These are phyloP conservation scores for Onychomys leucogaster DNA, from an alignment of 2,797 vertebrate species.

Conservation along the genomic window DNA sequence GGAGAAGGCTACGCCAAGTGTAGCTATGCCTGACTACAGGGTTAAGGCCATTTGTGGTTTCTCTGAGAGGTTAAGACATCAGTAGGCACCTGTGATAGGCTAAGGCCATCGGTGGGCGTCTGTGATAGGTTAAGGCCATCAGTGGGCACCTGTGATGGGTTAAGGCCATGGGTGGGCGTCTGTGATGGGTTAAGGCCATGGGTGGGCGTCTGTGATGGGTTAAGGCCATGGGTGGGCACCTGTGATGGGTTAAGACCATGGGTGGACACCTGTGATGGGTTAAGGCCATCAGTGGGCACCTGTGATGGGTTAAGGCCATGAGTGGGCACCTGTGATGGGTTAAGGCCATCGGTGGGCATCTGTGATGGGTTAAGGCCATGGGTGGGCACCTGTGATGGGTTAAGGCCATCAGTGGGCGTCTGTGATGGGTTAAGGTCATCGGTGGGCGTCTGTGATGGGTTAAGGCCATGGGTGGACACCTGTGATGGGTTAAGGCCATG, in stretches of 20 bases:
- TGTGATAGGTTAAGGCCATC: neutral
- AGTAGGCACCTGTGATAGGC: neutral
- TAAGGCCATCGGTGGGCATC: neutral
- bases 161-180: too few relatives aligned
- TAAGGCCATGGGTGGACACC: neutral
- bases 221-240: too few relatives aligned
- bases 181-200: too few relatives aligned
- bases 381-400: too few relatives aligned
- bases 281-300: neutral
- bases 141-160: neutral
- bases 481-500: neutral
- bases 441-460: neutral
- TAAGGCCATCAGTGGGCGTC: neutral
- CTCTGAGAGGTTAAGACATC: too few relatives aligned
- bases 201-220: neutral
- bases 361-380: neutral
- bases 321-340: neutral
- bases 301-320: neutral
- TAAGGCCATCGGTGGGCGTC: neutral
- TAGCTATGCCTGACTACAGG: neutral
- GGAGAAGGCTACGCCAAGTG: neutral
- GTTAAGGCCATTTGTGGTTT: neutral
- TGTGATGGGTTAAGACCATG: too few relatives aligned
- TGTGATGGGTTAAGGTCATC: neutral
- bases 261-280: neutral